Conservation (phyloP, 53 echinoderm and acorn worm species). For the Stichopus horrens region DNA sequence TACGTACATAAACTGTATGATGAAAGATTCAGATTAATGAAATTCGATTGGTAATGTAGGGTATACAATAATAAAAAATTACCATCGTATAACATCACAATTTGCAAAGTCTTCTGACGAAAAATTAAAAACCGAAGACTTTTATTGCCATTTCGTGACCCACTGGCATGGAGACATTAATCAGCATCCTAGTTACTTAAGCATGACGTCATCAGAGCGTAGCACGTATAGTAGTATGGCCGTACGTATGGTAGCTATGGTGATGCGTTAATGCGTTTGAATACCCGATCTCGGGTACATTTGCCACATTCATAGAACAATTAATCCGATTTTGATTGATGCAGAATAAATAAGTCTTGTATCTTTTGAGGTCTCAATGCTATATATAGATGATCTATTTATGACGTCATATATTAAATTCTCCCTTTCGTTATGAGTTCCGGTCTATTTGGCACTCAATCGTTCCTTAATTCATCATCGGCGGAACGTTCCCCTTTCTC, state of each 20-base stretch:
- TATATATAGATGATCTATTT: background rate
- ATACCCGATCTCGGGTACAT: background rate
- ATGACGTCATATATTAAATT: background rate
- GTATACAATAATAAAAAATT: too few species aligned
- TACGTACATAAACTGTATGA: too few species aligned
- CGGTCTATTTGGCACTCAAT: background rate
- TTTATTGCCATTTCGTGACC: too few species aligned
- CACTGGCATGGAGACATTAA: too few species aligned
- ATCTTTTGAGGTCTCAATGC: background rate
- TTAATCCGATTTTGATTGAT: background rate
- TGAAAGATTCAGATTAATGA: too few species aligned
- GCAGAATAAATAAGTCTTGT: background rate
- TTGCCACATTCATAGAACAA: background rate
- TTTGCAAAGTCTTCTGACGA: too few species aligned
- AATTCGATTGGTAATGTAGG: too few species aligned
- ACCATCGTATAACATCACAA: too few species aligned
- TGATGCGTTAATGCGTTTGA: background rate
- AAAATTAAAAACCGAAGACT: too few species aligned
- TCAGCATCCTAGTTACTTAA: background rate
- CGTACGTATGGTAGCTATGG: background rate
- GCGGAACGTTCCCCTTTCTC: too few species aligned
- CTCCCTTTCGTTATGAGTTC: background rate
- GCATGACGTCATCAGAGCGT: background rate
- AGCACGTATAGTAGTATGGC: background rate
- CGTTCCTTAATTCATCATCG: too few species aligned